Evolutionary conservation across 2,797 vertebrate genomes (phyloP).

Genomic region (Pipistrellus kuhlii): DNA sequence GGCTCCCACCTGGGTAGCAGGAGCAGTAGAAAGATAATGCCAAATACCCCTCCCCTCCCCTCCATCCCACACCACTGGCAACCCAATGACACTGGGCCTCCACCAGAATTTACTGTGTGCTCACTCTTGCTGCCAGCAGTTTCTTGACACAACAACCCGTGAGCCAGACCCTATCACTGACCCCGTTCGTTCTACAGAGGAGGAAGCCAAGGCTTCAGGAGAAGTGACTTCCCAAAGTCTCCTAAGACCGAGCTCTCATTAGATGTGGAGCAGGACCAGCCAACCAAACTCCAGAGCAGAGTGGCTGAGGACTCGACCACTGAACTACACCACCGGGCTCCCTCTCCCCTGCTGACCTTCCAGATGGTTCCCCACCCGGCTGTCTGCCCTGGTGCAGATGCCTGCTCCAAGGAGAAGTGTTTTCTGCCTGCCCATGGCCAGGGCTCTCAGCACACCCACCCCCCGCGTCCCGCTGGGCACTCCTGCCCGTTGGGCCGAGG

Average conservation of each 20-base stretch:
- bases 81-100: neutral
- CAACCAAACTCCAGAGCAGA: neutral
- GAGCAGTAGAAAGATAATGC: neutral
- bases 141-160: neutral
- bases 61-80: neutral
- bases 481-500: neutral
- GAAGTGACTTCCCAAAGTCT: neutral
- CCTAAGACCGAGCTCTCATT: neutral
- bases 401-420: neutral
- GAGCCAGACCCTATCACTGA: neutral
- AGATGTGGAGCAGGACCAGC: neutral
- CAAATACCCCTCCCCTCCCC: neutral
- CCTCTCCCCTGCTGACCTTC: neutral
- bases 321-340: rapidly evolving
- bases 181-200: neutral
- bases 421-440: neutral
- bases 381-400: neutral
- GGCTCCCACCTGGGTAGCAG: neutral
- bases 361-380: neutral
- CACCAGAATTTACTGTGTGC: neutral
- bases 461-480: too few species aligned
- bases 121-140: neutral
- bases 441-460: neutral
- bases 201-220: neutral
- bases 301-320: neutral